phyloP scores from a whole-genome alignment of 2,797 vertebrate genomes.

The Knipowitschia caucasica region DNA sequence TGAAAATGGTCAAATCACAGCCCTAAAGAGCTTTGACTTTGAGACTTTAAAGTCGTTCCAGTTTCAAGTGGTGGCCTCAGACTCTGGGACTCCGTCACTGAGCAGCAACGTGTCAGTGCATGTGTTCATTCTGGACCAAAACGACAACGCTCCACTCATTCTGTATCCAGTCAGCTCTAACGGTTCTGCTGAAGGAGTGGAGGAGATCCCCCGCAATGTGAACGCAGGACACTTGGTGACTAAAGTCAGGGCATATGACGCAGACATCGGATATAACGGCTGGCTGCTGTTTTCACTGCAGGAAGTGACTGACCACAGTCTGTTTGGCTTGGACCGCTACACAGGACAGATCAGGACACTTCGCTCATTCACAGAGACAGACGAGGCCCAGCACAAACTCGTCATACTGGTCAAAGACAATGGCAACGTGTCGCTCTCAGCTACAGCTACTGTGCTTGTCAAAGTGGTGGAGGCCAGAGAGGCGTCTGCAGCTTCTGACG shows the following conservation, averaged over 20 bases:
- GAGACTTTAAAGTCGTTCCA: constrained; percentile 58
- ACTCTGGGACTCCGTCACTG: constrained; percentile 42
- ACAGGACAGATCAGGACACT: too few relatives aligned
- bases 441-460: background rate
- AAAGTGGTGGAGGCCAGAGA: constrained; percentile 2
- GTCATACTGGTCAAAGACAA: constrained; percentile 7
- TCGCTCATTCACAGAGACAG: constrained; percentile 11
- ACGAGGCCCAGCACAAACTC: constrained; percentile 4
- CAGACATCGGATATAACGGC: too few relatives aligned
- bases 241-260: too few relatives aligned
- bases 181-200: too few relatives aligned
- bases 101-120: constrained; percentile 65
- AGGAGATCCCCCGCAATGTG: too few relatives aligned
- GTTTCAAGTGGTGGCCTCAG: constrained; percentile 60
- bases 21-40: constrained; percentile 42
- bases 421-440: background rate
- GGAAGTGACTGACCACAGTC: too few relatives aligned
- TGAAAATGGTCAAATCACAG: too few relatives aligned
- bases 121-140: constrained; percentile 62
- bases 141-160: too few relatives aligned
- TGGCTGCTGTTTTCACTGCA: too few relatives aligned
- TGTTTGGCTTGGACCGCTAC: too few relatives aligned
- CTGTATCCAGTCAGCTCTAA: too few relatives aligned
- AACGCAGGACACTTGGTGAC: too few relatives aligned
- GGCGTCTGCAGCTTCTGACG: constrained; percentile 9